Evolutionary conservation across 2,888 invertebrate genomes (phyloP).

Genomic region (Hipparchia sbordonii): DNA sequence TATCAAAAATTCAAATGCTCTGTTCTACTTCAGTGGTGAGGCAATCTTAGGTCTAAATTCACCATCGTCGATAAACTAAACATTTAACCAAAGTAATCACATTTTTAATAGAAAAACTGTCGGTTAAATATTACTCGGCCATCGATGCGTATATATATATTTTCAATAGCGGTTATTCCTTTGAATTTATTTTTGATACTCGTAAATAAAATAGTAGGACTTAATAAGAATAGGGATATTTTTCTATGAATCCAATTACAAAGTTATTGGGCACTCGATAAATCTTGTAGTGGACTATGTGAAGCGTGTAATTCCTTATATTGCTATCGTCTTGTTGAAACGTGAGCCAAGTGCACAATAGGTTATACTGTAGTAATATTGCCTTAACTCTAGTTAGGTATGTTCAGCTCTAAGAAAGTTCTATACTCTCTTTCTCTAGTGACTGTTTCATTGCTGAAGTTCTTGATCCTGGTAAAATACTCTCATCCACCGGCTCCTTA

Average conservation of each 20-base stretch:
- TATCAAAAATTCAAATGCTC: too few relatives aligned
- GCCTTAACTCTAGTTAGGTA: background rate
- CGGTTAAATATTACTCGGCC: too few relatives aligned
- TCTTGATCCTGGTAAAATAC: too few relatives aligned
- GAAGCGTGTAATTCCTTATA: conserved; percentile 31
- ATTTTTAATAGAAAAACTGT: too few relatives aligned
- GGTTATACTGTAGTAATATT: conserved; percentile 5
- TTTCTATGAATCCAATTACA: conserved; percentile 25
- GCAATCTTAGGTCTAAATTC: too few relatives aligned
- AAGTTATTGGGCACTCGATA: conserved; percentile 30
- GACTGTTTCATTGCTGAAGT: too few relatives aligned
- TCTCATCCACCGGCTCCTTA: too few relatives aligned
- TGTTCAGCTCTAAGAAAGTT: conserved; percentile 1
- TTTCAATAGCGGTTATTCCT: background rate
- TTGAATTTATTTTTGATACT: background rate
- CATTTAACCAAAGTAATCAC: too few relatives aligned
- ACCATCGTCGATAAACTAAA: too few relatives aligned
- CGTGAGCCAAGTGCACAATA: conserved; percentile 26
- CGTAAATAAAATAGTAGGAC: too few relatives aligned
- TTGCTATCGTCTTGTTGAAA: conserved; percentile 30
- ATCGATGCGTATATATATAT: background rate
- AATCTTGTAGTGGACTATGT: conserved; percentile 27
- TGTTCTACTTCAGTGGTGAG: too few relatives aligned
- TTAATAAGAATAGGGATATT: background rate
- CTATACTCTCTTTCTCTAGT: too few relatives aligned